These are phyloP conservation scores for Corythornis vintsioides DNA, from an alignment of 2,113 vertebrate genomes.

Conservation along the genomic window DNA sequence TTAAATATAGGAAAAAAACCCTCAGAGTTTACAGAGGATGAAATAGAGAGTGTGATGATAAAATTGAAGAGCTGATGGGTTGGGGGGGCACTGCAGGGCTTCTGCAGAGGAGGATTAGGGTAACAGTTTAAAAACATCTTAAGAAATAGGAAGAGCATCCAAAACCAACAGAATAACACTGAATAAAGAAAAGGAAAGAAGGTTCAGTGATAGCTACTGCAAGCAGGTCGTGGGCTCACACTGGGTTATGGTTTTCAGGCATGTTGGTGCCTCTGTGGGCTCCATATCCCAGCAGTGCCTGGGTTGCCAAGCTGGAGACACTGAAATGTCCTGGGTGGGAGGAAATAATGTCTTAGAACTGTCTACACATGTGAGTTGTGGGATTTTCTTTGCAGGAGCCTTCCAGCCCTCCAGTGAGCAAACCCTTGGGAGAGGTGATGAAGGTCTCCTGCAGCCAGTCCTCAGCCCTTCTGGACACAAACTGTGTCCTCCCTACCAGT, in stretches of 20 bases:
- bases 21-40: conserved; percentile 26
- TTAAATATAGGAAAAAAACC: background rate
- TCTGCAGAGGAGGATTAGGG: background rate
- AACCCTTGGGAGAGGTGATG: background rate
- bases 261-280: background rate
- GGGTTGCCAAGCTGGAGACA: background rate
- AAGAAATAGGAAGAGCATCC: background rate
- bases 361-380: background rate
- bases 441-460: background rate
- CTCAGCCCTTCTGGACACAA: background rate
- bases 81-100: background rate
- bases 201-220: background rate
- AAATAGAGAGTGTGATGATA: background rate
- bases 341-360: background rate
- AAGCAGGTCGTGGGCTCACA: background rate
- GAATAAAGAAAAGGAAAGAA: background rate
- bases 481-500: background rate
- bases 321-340: background rate
- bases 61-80: background rate
- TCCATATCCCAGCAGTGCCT: background rate
- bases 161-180: background rate
- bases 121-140: background rate
- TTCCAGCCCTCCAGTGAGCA: background rate
- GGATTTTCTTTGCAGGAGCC: background rate
- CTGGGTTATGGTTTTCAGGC: background rate